A percentile compares a stretch with the other conserved stretches of the same genome.
These are phyloP conservation scores for Cantharis nigra DNA, from an alignment of 2,888 invertebrate genomes.

Conservation along the genomic window DNA sequence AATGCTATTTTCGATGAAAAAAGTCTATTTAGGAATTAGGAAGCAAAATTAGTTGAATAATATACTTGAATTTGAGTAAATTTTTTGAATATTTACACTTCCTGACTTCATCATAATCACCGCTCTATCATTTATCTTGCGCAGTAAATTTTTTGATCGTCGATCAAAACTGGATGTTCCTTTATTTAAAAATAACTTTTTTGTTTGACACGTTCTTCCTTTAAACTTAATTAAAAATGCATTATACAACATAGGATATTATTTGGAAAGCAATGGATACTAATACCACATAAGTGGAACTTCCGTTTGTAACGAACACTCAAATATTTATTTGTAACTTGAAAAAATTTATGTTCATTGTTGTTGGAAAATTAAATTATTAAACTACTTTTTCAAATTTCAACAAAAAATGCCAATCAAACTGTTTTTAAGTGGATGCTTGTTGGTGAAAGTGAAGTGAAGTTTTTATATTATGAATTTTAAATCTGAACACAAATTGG, in stretches of 20 bases:
- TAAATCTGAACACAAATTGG: background rate
- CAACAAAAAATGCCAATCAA: background rate
- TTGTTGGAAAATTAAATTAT: background rate
- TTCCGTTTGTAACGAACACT: background rate
- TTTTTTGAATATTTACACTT: conserved; percentile 2
- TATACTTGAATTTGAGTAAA: background rate
- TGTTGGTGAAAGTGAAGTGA: background rate
- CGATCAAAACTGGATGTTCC: background rate
- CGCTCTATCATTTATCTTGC: background rate
- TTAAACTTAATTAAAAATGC: background rate
- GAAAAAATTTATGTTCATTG: background rate
- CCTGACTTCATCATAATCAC: conserved; percentile 6
- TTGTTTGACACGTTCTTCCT: background rate
- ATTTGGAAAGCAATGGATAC: background rate
- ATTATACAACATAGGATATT: background rate
- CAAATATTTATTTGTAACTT: background rate
- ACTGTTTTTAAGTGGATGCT: background rate
- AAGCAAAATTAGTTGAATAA: background rate
- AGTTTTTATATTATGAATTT: background rate
- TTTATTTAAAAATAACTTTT: background rate
- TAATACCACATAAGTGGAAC: background rate
- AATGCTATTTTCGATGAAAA: background rate
- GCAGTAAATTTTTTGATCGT: background rate
- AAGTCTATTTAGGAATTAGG: background rate
- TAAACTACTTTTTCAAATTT: background rate